These are phyloP conservation scores for Lipotes vexillifer DNA, from an alignment of 2,113 vertebrate species.

Conservation along the genomic window DNA sequence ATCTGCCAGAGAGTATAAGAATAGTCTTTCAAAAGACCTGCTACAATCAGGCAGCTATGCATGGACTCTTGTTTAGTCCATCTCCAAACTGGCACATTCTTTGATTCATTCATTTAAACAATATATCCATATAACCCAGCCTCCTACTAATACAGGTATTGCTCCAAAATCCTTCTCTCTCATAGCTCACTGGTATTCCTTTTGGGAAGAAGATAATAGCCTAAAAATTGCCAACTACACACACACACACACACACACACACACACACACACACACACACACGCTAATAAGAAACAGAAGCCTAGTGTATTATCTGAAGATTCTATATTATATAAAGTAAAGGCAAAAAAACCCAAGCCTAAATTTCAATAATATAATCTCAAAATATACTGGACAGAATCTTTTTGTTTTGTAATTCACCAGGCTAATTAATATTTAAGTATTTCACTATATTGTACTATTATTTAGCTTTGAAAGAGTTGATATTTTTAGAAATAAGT, in stretches of 20 bases:
- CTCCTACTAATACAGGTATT: background rate
- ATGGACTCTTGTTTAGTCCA: background rate
- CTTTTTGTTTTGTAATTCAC: background rate
- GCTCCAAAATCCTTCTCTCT: background rate
- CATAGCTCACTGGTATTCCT: background rate
- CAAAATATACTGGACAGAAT: background rate
- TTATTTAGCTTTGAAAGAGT: background rate
- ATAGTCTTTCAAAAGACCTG: background rate
- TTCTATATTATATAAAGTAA: background rate
- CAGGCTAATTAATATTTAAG: background rate
- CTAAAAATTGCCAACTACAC: background rate
- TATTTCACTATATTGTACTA: background rate
- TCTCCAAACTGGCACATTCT: background rate
- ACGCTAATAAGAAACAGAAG: background rate
- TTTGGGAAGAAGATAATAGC: background rate
- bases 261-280: background rate
- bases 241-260: background rate
- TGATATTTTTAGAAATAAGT: background rate
- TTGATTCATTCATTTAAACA: background rate
- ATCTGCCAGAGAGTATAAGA: background rate
- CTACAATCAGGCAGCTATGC: background rate
- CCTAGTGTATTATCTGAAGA: background rate
- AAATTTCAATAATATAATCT: background rate
- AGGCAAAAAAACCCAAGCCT: background rate
- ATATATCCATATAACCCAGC: background rate